Base-by-base conservation (phyloP, 2,113 vertebrate species). In the Tachycineta bicolor region DNA sequence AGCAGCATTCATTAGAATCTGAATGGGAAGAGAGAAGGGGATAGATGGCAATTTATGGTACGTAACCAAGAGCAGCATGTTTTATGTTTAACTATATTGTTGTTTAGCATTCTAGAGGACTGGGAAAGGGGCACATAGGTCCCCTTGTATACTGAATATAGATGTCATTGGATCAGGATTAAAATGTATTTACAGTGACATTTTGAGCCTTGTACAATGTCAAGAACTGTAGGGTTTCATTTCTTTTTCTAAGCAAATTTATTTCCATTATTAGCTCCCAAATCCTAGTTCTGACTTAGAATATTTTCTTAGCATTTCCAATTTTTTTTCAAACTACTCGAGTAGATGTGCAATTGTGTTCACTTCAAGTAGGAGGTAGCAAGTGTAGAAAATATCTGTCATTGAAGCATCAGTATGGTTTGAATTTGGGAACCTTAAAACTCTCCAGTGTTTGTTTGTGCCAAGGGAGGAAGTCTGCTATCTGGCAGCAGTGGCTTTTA, bases 1-100 rank as follows among this genome's bases (percentile, higher is more conserved):
- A 83, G 90, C 84, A 95, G 50, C 58, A 76, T 94, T 93, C 81
- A 77, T 93, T 95, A 91, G 93, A 96, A 94, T 86, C 62, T 79
- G 82, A 95, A 94, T 88, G 87, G 93, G 87, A 93, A 87, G 49
- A 89, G 75, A 56, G 80, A 82, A 95, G 44, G 52, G 46, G 50
- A 58, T 79, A n/a, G 67, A 47, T 0, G 2, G 44, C 43, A 60
- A 68, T 96, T 92, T 95, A 58, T 88, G 73, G 37, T 71, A 92
- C 55, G 58, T 58, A 91, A 90, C 58, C 4, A 64, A 84, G 85
- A 93, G 58, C n/a, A 83, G 39, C 20, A 13, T 50, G 25, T 8
- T 90, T 93, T 79, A 58, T 87, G 53, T 73, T 85, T 63, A 82
- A 76, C 24, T 73, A 39, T 56, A 56, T 78, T 65, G 39, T 67